Percentiles rank a stretch among this genome's conserved stretches.
Evolutionary conservation across 1,140 invertebrate genomes (phyloP).

Genomic region (Saccostrea glomerata): DNA sequence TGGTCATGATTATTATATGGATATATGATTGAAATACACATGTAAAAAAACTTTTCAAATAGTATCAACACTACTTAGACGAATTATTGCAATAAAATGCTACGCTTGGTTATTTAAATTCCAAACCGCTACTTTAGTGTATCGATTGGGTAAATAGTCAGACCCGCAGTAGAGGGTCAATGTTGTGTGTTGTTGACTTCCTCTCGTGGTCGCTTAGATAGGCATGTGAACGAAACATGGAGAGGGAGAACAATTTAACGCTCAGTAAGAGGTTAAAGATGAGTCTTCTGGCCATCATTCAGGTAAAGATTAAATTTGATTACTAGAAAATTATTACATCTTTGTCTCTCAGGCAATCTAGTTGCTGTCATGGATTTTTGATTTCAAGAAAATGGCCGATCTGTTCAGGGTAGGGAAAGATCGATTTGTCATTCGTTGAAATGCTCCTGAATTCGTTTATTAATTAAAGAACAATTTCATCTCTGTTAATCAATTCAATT

Average conservation of each 20-base stretch:
- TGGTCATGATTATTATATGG: too few relatives aligned
- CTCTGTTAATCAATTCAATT: not conserved
- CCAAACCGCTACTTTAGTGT: not conserved
- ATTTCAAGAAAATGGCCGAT: constrained; percentile 3
- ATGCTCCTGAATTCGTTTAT: not conserved
- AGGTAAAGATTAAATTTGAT: not conserved
- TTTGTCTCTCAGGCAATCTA: too few relatives aligned
- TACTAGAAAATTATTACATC: too few relatives aligned
- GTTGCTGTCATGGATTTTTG: not conserved
- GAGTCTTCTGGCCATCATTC: constrained; percentile 33
- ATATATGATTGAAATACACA: too few relatives aligned
- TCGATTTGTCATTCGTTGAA: not conserved
- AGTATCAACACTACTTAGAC: too few relatives aligned
- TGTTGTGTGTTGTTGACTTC: not conserved
- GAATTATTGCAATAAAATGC: too few relatives aligned
- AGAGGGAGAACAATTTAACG: constrained; percentile 8
- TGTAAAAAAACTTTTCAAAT: too few relatives aligned
- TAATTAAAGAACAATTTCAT: not conserved
- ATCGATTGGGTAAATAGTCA: constrained; percentile 26
- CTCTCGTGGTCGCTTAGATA: not conserved
- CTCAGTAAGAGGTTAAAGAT: constrained; percentile 23
- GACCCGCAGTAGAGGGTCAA: not conserved
- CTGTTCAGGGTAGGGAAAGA: not conserved
- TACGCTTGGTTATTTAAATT: not conserved
- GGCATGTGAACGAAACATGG: constrained; percentile 11